phyloP scores from a whole-genome alignment of 2,797 vertebrate genomes.

The Premnoplex brunnescens region DNA sequence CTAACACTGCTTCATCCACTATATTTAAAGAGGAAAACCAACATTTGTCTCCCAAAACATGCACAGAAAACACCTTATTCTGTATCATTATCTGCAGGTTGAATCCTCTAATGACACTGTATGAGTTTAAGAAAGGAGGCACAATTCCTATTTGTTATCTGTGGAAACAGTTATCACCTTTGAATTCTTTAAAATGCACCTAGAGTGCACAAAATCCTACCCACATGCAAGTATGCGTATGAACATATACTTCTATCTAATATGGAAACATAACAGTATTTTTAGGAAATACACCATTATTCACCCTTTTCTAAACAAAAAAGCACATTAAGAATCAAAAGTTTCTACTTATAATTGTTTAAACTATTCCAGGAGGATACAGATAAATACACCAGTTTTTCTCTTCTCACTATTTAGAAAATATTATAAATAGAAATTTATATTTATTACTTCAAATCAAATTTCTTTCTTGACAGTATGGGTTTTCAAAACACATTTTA shows the following conservation, averaged over 20 bases:
- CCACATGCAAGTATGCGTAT: background rate
- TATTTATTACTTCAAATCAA: background rate
- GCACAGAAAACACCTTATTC: background rate
- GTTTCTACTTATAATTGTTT: background rate
- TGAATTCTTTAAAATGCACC: background rate
- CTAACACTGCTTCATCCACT: background rate
- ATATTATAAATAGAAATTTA: background rate
- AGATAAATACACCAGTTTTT: background rate
- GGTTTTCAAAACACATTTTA: background rate
- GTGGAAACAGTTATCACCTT: background rate
- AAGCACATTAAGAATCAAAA: background rate
- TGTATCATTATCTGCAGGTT: background rate
- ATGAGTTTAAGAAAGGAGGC: background rate
- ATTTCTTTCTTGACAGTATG: background rate
- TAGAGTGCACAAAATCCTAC: accelerated
- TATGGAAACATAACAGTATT: background rate
- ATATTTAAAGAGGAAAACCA: background rate
- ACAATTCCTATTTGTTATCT: background rate
- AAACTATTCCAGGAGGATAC: background rate
- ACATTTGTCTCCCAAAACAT: background rate
- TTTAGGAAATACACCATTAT: background rate
- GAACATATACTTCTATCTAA: background rate
- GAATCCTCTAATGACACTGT: background rate
- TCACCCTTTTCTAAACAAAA: background rate
- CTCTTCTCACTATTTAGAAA: background rate